These are phyloP conservation scores for Latrodectus geometricus DNA, from an alignment of 1,140 invertebrate species.

Conservation along the genomic window DNA sequence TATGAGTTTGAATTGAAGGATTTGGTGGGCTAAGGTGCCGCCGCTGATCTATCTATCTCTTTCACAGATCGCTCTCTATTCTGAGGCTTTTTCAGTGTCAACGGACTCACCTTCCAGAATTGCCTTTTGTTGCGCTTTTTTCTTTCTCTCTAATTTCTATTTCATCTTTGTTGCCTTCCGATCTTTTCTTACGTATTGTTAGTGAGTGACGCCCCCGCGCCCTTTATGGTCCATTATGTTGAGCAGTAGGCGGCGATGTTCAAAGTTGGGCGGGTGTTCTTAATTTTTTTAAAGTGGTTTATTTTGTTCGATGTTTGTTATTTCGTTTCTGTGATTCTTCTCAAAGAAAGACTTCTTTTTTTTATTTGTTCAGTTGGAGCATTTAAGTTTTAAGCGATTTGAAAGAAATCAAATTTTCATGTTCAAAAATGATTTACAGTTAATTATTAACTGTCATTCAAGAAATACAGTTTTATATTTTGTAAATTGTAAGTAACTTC, in stretches of 20 bases:
- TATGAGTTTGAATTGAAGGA: neutral
- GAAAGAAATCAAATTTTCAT: no score
- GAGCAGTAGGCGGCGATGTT: constrained; percentile 50
- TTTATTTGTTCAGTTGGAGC: no score
- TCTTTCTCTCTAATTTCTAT: neutral
- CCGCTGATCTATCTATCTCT: constrained; percentile 5
- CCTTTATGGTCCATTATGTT: constrained; percentile 51
- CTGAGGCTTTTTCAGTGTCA: constrained; percentile 35
- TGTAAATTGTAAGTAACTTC: no score
- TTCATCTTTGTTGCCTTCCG: neutral
- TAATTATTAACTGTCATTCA: no score
- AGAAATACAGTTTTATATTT: no score
- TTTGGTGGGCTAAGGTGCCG: constrained; percentile 1
- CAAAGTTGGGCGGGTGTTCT: constrained; percentile 27
- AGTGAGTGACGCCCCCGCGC: constrained; percentile 22
- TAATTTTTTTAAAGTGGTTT: neutral
- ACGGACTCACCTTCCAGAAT: constrained; percentile 33
- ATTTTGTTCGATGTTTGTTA: neutral
- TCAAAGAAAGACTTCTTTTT: no score
- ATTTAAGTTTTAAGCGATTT: no score
- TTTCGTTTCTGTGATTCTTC: neutral
- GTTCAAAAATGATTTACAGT: no score
- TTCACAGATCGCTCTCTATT: constrained; percentile 36
- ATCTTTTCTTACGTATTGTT: constrained; percentile 44
- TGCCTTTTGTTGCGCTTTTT: neutral